These are phyloP conservation scores for Muraenolepis orangiensis DNA, from an alignment of 2,797 vertebrate genomes.

Conservation along the genomic window DNA sequence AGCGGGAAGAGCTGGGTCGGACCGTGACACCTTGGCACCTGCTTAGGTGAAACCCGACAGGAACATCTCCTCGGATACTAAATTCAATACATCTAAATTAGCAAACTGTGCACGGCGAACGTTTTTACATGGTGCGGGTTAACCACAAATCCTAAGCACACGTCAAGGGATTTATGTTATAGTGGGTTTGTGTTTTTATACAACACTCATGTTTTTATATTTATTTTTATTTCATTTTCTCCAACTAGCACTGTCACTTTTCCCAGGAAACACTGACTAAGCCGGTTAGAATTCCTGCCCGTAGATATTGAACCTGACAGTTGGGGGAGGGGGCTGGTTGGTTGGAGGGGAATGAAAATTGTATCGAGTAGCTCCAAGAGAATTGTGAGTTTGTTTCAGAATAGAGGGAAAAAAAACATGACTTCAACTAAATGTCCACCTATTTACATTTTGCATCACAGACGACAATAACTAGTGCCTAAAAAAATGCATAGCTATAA, in stretches of 20 bases:
- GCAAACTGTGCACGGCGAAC: conserved; percentile 5
- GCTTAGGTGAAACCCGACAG: conserved; percentile 16
- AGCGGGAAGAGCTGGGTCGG: too few species aligned
- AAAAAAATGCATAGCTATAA: not conserved
- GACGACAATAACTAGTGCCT: too few species aligned
- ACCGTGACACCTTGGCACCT: not conserved
- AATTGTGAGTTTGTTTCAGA: too few species aligned
- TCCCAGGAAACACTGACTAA: conserved; percentile 42
- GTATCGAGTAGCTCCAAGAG: too few species aligned
- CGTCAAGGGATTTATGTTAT: not conserved
- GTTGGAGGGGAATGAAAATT: not conserved
- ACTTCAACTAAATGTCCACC: too few species aligned
- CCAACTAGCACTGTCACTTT: conserved; percentile 35
- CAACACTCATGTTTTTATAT: conserved; percentile 13
- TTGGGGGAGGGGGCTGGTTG: not conserved
- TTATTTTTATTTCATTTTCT: conserved; percentile 29
- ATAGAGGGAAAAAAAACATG: too few species aligned
- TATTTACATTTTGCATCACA: too few species aligned
- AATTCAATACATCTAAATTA: conserved; percentile 29
- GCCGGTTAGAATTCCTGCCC: conserved; percentile 40
- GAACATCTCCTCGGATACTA: conserved; percentile 24
- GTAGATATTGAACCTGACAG: conserved; percentile 47
- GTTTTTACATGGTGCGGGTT: conserved; percentile 4
- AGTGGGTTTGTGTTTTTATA: not conserved
- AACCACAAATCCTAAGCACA: not conserved